Base-by-base conservation (phyloP, 1,140 invertebrate species). In the Bombus sibiricus region DNA sequence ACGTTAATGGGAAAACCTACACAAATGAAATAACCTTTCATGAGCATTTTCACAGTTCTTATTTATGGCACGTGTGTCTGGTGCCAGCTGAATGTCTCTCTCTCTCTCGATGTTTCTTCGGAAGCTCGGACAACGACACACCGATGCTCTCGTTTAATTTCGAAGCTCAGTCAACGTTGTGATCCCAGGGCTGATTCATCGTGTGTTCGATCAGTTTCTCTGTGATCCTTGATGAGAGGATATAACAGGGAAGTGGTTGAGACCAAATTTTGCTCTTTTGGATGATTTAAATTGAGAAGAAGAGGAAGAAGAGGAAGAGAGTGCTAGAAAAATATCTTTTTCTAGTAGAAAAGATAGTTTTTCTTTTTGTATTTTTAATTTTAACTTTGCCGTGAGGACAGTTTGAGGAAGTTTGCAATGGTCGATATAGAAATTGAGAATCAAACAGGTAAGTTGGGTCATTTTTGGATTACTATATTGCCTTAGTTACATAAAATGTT, bases 81-180 rank as follows among this genome's bases (percentile, higher is more conserved):
- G 12, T 66, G 59, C 28, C 74, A 68, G 28, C 5, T 22, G 25
- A 28, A 28, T 41, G 3, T 43, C 25, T 47, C 39, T 62, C 28
- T 62, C 28, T 41, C 39, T 64, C 72, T n/a, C 47, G 82, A 62
- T 41, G 53, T 59, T 71, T 79, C 75, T 71, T 47, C 5, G n/a
- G 32, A 82, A 82, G 39, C 80, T 74, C 74, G 82, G 53, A 81
- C 37, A 74, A 64, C 80, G 62, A 59, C 71, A 47, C 39, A 41
- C 22, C 10, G 25, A 66, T 66, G n/a, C n/a, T 34, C 8, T 62
- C 64, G 43, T 39, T 39, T 41, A 84, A 84, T 84, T 84, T 79
- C 76, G 53, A 72, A 71, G 39, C 66, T 84, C 66, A 71, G 83
- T 59, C 66, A 34, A 72, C 66, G 22, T 79, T 15, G 66, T 37